Evolutionary conservation across 2,113 vertebrate species (phyloP), one percentile per base, ranked within the genome.

Genomic region (Cryptomyrus ogoouensis): DNA sequence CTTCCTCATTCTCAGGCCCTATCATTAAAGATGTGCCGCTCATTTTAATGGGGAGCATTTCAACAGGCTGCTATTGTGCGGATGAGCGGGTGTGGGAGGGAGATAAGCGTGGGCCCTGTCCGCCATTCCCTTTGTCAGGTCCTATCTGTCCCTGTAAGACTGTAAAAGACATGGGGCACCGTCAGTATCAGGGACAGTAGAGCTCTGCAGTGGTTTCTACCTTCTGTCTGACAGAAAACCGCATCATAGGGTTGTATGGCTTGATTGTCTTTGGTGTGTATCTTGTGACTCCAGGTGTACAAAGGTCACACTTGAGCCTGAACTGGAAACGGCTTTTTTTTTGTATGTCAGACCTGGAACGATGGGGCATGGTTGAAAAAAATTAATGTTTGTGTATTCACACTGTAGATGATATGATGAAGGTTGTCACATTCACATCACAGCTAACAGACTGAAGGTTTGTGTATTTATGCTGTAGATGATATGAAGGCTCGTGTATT

Each of bases 21-120:
- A 19, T 53, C 85, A 31, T 53, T 87, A 89, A 89, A 80, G 91
- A 94, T 93, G 92, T 92, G 93, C 94, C 91, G 94, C 95, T 93
- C 56, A 94, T 92, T 88, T 86, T 84, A 52, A 87, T 46, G 44
- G 70, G 70, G 80, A 85, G 46, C 21, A 44, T 85, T 46, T 85
- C 24, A n/a, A 13, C 47, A 52, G 84, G n/a, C 84, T 0, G 49
- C n/a, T 27, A 27, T 87, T 87, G 47, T 87, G 85, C 2, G n/a
- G 47, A 50, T 3, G n/a, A 44, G 77, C 77, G 4, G 19, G 2
- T 49, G 83, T 84, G 80, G 80, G 80, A 83, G 80, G 42, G 39
- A 84, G 80, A 84, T 84, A 84, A 84, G 39, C 44, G 9, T n/a
- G 80, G 35, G 35, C 31, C 6, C 47, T 53, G 50, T n/a, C 50